Evolutionary conservation across 2,888 invertebrate genomes (phyloP).

Genomic region (Drosophila acutilabella): DNA sequence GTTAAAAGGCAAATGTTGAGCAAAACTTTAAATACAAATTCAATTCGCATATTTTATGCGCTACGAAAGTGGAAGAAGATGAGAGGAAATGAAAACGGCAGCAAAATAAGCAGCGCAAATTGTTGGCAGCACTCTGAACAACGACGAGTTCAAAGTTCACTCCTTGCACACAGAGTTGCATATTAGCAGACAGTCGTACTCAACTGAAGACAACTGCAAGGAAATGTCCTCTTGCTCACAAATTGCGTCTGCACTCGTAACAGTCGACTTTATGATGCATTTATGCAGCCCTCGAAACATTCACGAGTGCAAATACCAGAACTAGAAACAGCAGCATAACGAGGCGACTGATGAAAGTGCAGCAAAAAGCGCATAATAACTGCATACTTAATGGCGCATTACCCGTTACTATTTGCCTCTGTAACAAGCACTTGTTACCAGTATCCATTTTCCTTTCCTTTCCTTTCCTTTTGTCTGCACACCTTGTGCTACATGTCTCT

Average conservation of each 20-base stretch:
- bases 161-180: constrained; percentile 50
- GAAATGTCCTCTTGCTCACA: constrained; percentile 66
- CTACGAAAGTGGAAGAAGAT: constrained; percentile 61
- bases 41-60: constrained; percentile 80
- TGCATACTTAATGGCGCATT: constrained; percentile 72
- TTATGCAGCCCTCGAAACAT: constrained; percentile 67
- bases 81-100: constrained; percentile 52
- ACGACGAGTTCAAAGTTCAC: constrained; percentile 69
- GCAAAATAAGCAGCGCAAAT: constrained; percentile 75
- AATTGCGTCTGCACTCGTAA: constrained; percentile 51
- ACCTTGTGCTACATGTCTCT: constrained; percentile 42
- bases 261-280: constrained; percentile 76
- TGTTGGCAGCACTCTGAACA: constrained; percentile 35
- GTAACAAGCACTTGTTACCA: constrained; percentile 4
- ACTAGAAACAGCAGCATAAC: constrained; percentile 49
- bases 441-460: no score
- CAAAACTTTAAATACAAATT: constrained; percentile 79
- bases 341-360: constrained; percentile 70
- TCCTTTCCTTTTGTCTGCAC: neutral
- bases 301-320: constrained; percentile 54
- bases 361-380: constrained; percentile 79
- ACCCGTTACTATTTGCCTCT: constrained; percentile 38
- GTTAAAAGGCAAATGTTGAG: constrained; percentile 36
- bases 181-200: constrained; percentile 62
- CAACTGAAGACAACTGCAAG: constrained; percentile 10